Evolutionary conservation across 30 jellyfish, hydroid and myxozoan species (phyloP).

Genomic region (Mastigias papua): DNA sequence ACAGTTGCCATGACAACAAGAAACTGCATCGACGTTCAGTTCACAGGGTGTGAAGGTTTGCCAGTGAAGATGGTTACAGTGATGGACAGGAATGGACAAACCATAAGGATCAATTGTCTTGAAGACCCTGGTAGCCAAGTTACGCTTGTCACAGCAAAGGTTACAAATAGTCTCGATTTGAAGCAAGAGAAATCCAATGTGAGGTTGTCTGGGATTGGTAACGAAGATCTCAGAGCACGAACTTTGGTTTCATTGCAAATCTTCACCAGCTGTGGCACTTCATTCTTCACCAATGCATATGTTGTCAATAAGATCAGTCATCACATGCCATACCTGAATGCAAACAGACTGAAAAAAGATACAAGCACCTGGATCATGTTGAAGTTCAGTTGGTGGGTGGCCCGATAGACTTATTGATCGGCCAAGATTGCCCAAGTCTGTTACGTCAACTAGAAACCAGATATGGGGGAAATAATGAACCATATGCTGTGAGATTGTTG

Average conservation of each 20-base stretch:
- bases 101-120: constrained; percentile 25
- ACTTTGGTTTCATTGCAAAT: constrained; percentile 26
- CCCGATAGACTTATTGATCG: constrained; percentile 36
- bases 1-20: constrained; percentile 49
- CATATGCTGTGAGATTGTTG: constrained; percentile 45
- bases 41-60: constrained; percentile 21
- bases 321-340: constrained; percentile 18
- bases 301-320: constrained; percentile 28
- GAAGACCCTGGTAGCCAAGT: constrained; percentile 56
- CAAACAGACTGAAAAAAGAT: constrained; percentile 4
- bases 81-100: constrained; percentile 29
- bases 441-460: constrained; percentile 28
- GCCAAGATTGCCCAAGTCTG: constrained; percentile 52
- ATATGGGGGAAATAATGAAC: constrained; percentile 19
- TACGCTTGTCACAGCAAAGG: constrained; percentile 16
- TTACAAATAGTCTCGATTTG: constrained; percentile 14
- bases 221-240: constrained; percentile 33
- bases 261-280: constrained; percentile 38
- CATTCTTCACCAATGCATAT: not conserved
- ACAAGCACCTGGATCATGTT: constrained; percentile 19
- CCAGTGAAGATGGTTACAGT: constrained; percentile 45
- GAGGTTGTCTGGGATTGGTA: not conserved
- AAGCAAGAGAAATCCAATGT: constrained; percentile 10
- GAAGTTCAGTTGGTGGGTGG: constrained; percentile 20
- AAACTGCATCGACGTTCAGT: not conserved